Percentiles rank a stretch among this genome's conserved stretches.
Evolutionary conservation across 2,113 vertebrate species (phyloP).

Genomic region (Saccopteryx bilineata): DNA sequence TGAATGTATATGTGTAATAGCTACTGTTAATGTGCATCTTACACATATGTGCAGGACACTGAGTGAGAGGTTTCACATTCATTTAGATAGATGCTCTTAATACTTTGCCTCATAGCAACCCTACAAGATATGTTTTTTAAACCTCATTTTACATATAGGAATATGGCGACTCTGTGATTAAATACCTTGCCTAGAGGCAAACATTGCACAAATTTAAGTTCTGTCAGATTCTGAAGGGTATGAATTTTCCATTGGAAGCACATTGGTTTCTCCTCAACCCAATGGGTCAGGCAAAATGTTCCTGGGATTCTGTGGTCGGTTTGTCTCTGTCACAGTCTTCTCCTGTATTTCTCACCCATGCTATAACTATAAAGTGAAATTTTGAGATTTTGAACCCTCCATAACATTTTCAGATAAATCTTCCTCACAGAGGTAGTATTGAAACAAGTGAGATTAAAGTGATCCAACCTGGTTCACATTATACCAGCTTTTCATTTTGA

Average conservation of each 20-base stretch:
- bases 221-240: neutral
- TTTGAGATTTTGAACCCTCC: neutral
- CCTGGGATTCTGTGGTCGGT: neutral
- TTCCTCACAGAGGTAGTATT: neutral
- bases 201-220: neutral
- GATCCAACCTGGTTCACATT: neutral
- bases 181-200: neutral
- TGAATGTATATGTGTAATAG: neutral
- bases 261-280: neutral
- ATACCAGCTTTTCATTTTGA: neutral
- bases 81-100: neutral
- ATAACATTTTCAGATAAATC: neutral
- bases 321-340: neutral
- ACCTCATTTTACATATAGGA: neutral
- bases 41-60: neutral
- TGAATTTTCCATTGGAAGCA: neutral
- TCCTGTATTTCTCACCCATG: neutral
- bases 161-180: neutral
- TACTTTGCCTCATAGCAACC: neutral
- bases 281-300: neutral
- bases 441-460: neutral
- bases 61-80: neutral
- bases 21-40: neutral
- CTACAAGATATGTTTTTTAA: neutral
- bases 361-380: neutral